These are phyloP conservation scores for Apis florea DNA, from an alignment of 1,140 invertebrate genomes.

Conservation along the genomic window DNA sequence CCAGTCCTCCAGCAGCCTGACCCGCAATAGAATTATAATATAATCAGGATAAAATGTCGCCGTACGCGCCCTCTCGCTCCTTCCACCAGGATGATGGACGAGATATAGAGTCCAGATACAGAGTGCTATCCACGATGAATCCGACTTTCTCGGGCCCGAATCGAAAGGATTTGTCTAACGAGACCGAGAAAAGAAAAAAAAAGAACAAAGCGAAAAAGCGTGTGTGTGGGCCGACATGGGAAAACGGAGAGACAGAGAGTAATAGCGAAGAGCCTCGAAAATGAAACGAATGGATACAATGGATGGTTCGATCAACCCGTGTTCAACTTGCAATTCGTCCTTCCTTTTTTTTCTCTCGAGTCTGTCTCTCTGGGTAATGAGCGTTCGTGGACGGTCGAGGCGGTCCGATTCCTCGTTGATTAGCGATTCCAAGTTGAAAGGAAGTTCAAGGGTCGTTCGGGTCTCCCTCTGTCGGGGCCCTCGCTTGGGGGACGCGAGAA, in stretches of 20 bases:
- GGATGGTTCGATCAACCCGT: not conserved
- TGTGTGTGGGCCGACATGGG: too few species aligned
- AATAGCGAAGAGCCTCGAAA: too few species aligned
- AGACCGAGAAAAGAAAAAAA: not conserved
- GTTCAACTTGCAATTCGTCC: not conserved
- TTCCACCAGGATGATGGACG: conserved; percentile 23
- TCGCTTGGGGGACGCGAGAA: not conserved
- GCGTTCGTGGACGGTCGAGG: not conserved
- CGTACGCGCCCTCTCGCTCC: conserved; percentile 63
- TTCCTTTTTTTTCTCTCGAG: conserved; percentile 4
- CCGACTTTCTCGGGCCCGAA: not conserved
- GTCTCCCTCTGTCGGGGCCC: not conserved
- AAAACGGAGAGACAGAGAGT: not conserved
- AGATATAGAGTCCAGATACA: not conserved
- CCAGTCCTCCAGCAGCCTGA: conserved; percentile 29
- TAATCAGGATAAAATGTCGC: conserved; percentile 51
- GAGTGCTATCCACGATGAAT: conserved; percentile 1
- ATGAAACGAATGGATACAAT: too few species aligned
- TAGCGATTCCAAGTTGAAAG: not conserved
- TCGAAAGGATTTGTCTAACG: not conserved
- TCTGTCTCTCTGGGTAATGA: not conserved
- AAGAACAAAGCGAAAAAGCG: not conserved
- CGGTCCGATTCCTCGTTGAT: conserved; percentile 3
- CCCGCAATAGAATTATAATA: conserved; percentile 50
- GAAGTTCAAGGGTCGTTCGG: not conserved